These are phyloP conservation scores for Pseudochaenichthys georgianus DNA, from an alignment of 2,797 vertebrate species.

Conservation along the genomic window DNA sequence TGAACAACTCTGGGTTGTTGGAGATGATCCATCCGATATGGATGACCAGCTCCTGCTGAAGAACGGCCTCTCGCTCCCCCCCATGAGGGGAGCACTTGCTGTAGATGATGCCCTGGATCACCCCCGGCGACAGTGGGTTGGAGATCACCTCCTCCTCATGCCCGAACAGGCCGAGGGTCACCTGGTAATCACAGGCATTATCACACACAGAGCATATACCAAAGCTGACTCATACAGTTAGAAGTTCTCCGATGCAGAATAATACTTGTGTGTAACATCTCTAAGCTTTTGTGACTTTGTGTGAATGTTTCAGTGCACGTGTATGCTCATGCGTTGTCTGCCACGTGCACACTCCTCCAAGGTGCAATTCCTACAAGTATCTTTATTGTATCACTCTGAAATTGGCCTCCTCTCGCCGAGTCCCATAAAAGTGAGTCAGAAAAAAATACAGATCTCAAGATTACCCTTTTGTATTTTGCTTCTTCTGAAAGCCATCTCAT, in stretches of 20 bases:
- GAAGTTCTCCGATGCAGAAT: not conserved
- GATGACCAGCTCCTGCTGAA: conserved; percentile 98
- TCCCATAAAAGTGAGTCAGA: conserved; percentile 43
- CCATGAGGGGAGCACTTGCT: conserved; percentile 89
- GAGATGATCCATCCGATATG: conserved; percentile 99
- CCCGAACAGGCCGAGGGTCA: conserved; percentile 97
- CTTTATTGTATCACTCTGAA: conserved; percentile 54
- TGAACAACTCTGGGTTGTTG: conserved; percentile 95
- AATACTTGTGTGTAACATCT: not conserved
- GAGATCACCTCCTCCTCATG: conserved; percentile 98
- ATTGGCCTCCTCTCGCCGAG: conserved; percentile 63
- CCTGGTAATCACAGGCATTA: conserved; percentile 79
- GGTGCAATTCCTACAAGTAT: conserved; percentile 35
- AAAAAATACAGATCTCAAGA: conserved; percentile 46
- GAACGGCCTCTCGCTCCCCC: conserved; percentile 93
- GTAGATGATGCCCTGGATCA: conserved; percentile 97
- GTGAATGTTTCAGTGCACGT: not conserved
- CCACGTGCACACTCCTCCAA: conserved; percentile 18
- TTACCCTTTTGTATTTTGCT: conserved; percentile 58
- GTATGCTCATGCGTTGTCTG: conserved; percentile 1
- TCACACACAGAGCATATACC: conserved; percentile 1
- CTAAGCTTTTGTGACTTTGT: not conserved
- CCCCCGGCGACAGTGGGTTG: conserved; percentile 95
- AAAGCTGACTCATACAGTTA: not conserved
- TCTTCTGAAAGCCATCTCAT: conserved; percentile 56